These are phyloP conservation scores for Mungos mungo DNA, from an alignment of 2,113 vertebrate species.

Conservation along the genomic window DNA sequence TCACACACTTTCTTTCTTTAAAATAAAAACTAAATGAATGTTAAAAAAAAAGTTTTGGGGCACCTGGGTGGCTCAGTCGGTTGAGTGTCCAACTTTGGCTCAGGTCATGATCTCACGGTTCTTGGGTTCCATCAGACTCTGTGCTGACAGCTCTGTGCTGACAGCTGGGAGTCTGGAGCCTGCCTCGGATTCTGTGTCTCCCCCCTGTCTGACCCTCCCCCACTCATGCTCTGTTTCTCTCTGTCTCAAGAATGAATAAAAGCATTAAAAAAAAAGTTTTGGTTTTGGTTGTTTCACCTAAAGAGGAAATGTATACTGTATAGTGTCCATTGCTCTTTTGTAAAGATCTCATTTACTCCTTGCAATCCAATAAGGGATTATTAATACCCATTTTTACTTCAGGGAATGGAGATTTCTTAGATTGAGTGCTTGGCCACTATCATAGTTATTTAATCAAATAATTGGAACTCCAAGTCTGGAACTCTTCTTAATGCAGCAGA, in stretches of 20 bases:
- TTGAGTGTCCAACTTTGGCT: too few relatives aligned
- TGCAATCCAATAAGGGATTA: not conserved
- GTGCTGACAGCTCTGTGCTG: too few relatives aligned
- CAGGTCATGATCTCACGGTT: too few relatives aligned
- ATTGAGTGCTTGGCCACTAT: not conserved
- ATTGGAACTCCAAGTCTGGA: not conserved
- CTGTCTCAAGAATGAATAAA: too few relatives aligned
- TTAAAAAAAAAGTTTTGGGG: not conserved
- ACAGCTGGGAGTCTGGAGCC: too few relatives aligned
- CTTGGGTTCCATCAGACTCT: too few relatives aligned
- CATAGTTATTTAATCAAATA: constrained; percentile 19
- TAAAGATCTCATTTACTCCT: not conserved
- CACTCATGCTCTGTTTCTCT: too few relatives aligned
- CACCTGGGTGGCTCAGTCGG: too few relatives aligned
- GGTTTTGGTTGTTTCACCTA: not conserved
- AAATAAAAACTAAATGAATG: not conserved
- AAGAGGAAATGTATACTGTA: not conserved
- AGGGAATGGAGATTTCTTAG: not conserved
- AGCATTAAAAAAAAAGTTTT: not conserved
- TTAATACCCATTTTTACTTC: not conserved
- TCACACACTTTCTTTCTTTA: not conserved
- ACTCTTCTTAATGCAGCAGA: not conserved
- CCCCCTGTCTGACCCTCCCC: too few relatives aligned
- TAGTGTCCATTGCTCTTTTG: not conserved
- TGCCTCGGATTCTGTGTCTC: too few relatives aligned